These are phyloP conservation scores for Leptinotarsa defecta DNA, from an alignment of 1,140 invertebrate species.

Conservation along the genomic window DNA sequence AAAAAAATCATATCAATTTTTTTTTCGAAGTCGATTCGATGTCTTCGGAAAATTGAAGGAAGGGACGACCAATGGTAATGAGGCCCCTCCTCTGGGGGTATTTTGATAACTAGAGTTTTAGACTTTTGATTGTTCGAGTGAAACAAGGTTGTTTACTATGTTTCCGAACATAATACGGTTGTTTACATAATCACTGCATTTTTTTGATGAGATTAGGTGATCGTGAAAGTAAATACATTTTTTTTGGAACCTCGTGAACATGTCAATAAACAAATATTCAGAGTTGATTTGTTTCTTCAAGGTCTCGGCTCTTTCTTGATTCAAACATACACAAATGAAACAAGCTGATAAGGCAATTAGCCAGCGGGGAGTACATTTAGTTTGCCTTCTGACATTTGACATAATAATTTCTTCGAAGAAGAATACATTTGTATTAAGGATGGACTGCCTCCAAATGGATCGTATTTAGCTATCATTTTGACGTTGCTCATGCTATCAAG, in stretches of 20 bases:
- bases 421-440: too few relatives aligned
- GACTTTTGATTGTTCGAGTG: neutral
- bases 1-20: constrained; percentile 1
- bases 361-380: too few relatives aligned
- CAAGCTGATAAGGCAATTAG: neutral
- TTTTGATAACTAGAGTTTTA: neutral
- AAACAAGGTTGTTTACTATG: neutral
- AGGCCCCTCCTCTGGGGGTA: constrained; percentile 1
- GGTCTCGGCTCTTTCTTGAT: too few relatives aligned
- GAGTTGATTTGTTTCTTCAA: too few relatives aligned
- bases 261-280: too few relatives aligned
- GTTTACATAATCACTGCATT: neutral
- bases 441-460: too few relatives aligned
- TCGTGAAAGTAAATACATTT: neutral
- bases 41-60: neutral
- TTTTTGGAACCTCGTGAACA: too few relatives aligned
- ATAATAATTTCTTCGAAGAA: too few relatives aligned
- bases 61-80: neutral
- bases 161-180: constrained; percentile 1
- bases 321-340: too few relatives aligned
- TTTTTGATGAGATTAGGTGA: neutral
- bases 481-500: too few relatives aligned
- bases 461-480: too few relatives aligned
- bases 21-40: neutral
- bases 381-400: too few relatives aligned